phyloP scores from a whole-genome alignment of 2,888 invertebrate genomes.

The Meteorus cinctellus region DNA sequence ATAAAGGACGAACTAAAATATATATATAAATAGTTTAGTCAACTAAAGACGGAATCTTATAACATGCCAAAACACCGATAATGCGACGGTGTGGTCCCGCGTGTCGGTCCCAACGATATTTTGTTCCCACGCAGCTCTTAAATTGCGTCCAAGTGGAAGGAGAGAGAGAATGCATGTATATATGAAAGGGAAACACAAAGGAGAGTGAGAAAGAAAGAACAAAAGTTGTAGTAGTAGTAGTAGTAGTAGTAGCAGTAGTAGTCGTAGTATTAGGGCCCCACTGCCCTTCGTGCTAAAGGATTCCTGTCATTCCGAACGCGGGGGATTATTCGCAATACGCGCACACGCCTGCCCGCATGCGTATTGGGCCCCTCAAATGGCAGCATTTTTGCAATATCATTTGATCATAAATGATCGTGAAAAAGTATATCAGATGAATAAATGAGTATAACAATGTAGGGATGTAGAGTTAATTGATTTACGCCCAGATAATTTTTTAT shows the following conservation, averaged over 20 bases:
- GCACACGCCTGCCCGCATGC: conserved; percentile 47
- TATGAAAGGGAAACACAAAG: conserved; percentile 1
- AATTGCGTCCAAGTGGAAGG: conserved; percentile 26
- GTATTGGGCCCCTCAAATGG: conserved; percentile 51
- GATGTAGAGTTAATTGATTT: conserved; percentile 73
- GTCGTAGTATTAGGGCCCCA: conserved; percentile 16
- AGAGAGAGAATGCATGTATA: not conserved
- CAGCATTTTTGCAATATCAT: conserved; percentile 6
- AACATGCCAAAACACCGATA: conserved; percentile 73
- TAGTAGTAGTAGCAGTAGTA: conserved; percentile 27
- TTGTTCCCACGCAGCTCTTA: conserved; percentile 67
- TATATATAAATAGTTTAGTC: conserved; percentile 26
- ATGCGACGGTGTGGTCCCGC: conserved; percentile 72
- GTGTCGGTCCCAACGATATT: conserved; percentile 62
- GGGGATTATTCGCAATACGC: conserved; percentile 43
- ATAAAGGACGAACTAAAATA: conserved; percentile 36
- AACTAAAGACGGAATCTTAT: conserved; percentile 57
- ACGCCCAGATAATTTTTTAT: conserved; percentile 54
- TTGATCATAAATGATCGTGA: no score
- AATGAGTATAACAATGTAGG: conserved; percentile 56
- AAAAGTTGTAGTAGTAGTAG: no score
- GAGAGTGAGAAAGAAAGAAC: not conserved
- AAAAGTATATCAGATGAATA: no score
- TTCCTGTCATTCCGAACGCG: conserved; percentile 68
- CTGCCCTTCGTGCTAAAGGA: conserved; percentile 52